phyloP scores from a whole-genome alignment of 2,797 vertebrate species.

The Myotis pilosus region DNA sequence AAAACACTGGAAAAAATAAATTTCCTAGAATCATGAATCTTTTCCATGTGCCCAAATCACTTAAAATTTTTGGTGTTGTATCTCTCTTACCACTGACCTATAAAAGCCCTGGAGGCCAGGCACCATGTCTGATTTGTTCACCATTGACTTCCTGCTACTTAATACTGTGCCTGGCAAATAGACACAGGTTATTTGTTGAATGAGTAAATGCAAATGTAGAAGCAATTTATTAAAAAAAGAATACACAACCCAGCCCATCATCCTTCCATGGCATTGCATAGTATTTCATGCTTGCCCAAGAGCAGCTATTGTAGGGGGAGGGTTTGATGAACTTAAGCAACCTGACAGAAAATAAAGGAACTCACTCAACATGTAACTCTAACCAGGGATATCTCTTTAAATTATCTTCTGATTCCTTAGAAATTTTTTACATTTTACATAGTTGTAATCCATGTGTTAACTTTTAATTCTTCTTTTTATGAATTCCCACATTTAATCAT shows the following conservation, averaged over 20 bases:
- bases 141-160: not conserved
- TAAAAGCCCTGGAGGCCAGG: not conserved
- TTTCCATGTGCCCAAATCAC: not conserved
- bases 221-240: not conserved
- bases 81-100: not conserved
- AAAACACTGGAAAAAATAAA: not conserved
- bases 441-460: constrained; percentile 28
- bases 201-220: constrained; percentile 30
- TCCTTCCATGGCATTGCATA: not conserved
- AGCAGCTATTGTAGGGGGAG: not conserved
- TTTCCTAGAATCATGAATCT: not conserved
- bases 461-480: constrained; percentile 52
- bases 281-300: constrained; percentile 5
- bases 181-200: not conserved
- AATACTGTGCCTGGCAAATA: not conserved
- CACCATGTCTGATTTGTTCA: not conserved
- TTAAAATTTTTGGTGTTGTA: not conserved
- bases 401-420: constrained; percentile 40
- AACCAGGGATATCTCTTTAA: not conserved
- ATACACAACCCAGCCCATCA: not conserved
- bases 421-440: constrained; percentile 52
- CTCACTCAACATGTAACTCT: not conserved
- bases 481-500: not conserved
- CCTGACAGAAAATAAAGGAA: constrained; percentile 65
- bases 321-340: constrained; percentile 45